phyloP scores from a whole-genome alignment of 2,113 vertebrate species.

The Catagonus wagneri region DNA sequence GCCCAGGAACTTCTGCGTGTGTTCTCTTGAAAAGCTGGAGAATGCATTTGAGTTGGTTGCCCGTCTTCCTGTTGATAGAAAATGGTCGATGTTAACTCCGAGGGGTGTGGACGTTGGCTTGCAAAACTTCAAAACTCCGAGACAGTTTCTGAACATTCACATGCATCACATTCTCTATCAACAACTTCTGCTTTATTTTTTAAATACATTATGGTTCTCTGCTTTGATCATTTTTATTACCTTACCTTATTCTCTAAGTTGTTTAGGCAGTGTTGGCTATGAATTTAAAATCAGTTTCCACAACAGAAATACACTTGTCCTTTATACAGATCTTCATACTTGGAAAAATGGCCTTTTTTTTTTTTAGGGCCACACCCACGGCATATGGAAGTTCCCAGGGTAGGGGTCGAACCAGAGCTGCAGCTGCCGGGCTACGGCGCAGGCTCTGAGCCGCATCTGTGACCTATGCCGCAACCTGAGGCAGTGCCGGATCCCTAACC shows the following conservation, averaged over 20 bases:
- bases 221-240: background rate
- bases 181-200: background rate
- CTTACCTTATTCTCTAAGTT: background rate
- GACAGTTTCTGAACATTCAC: background rate
- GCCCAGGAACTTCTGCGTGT: background rate
- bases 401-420: too few species aligned
- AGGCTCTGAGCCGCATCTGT: too few species aligned
- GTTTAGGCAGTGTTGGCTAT: background rate
- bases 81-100: background rate
- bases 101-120: rapidly evolving
- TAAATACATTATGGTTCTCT: background rate
- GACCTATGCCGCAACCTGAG: too few species aligned
- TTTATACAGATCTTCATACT: background rate
- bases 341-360: background rate
- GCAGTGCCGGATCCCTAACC: too few species aligned
- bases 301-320: background rate
- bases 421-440: too few species aligned
- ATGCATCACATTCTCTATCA: background rate
- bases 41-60: background rate
- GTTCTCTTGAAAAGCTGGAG: background rate
- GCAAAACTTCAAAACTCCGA: background rate
- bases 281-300: background rate
- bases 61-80: background rate
- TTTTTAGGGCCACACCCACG: too few species aligned
- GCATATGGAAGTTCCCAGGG: too few species aligned